A percentile compares a stretch with the other conserved stretches of the same genome.
Conservation (phyloP, 2,113 vertebrate species). For the Rhinopithecus roxellana region DNA sequence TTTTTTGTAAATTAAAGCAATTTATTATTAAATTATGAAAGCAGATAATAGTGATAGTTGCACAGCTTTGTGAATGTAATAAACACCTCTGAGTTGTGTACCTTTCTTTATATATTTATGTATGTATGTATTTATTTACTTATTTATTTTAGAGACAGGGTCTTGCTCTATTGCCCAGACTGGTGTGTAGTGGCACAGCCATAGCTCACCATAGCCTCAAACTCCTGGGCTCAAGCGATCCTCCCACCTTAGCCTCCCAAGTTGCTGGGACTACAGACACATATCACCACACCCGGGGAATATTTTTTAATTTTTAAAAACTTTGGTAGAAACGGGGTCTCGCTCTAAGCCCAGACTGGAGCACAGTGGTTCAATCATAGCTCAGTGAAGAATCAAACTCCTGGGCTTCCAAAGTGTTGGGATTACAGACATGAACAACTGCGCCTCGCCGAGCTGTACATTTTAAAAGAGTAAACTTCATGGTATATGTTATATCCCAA, state of each 20-base stretch:
- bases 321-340: no score
- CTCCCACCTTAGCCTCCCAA: no score
- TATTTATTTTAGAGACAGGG: no score
- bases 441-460: accelerated
- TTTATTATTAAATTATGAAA: not conserved
- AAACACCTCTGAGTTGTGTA: not conserved
- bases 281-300: no score
- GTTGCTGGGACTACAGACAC: no score
- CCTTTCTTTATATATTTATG: no score
- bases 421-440: not conserved
- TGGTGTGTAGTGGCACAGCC: no score
- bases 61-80: not conserved
- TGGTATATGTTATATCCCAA: not conserved
- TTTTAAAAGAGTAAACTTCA: not conserved
- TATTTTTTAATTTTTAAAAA: no score
- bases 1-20: not conserved
- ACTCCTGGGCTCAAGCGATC: no score
- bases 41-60: not conserved
- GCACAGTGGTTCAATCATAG: not conserved
- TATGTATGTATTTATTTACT: not conserved
- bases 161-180: no score
- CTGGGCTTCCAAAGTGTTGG: not conserved
- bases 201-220: no score
- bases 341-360: not conserved
- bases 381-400: not conserved